Base-by-base conservation (phyloP, 2,113 vertebrate species). In the Tragelaphus strepsiceros region DNA sequence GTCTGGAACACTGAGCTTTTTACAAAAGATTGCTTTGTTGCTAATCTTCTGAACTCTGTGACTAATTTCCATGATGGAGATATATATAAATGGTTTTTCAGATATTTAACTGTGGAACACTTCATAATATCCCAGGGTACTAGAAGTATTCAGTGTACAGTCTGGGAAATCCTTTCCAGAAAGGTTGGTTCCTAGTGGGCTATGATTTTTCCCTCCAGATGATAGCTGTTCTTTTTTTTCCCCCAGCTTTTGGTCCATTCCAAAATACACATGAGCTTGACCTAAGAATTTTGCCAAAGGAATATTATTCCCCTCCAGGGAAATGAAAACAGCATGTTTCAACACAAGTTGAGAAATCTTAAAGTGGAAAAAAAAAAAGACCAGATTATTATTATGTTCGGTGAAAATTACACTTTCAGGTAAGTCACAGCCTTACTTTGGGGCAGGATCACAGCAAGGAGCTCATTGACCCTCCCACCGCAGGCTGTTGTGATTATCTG, bases 191-290 rank as follows among this genome's bases (percentile, higher is more conserved):
- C 78, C 90, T 92, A 94, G 80, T 90, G 84, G 92, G 64, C 94
- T 92, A 62, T 28, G 51, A 87, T 92, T 91, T 77, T 62, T 51
- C 14, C 26, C 6, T 61, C 62, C 83, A 74, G 92, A 95, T 93
- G 61, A 95, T 97, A 92, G 35, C 30, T 96, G 88, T 85, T 90
- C 26, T 83, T 95, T 91, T 90, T 59, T 88, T 30, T 5, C 7
- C 15, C 28, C 39, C 49, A 92, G 95, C 61, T 93, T 98, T 96
- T 95, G 80, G 49, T 96, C 61, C 82, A 86, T 97, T 98, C 97
- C 97, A 98, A 98, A 97, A 96, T 98, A 96, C 92, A 98, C 97
- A 98, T 95, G 88, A 82, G 80, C 86, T 92, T 98, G 94, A 98
- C 96, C 92, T 97, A 96, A 97, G 94, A 97, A 88, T 97, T 97